A percentile compares a stretch with the other conserved stretches of the same genome.
Evolutionary conservation across 1,140 invertebrate species (phyloP).

Genomic region (Drosophila micromelanica): DNA sequence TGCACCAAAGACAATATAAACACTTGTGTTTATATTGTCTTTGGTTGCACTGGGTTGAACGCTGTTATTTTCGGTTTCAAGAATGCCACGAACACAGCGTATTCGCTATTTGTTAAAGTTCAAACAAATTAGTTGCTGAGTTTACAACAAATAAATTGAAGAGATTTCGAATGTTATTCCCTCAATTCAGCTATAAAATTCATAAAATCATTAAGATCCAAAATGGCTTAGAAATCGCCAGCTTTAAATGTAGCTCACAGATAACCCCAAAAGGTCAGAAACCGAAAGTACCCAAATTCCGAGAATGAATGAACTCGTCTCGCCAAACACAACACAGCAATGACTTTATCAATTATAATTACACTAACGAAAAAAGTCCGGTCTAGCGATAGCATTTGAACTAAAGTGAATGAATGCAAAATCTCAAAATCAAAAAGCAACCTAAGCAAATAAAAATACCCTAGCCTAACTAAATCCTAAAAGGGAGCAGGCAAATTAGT

Average conservation of each 20-base stretch:
- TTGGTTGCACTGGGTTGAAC: conserved; percentile 11
- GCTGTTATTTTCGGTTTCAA: conserved; percentile 37
- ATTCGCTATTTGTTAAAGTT: conserved; percentile 9
- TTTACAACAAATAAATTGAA: not conserved
- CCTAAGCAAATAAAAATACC: no score
- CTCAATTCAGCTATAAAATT: no score
- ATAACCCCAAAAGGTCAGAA: conserved; percentile 38
- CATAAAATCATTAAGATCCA: no score
- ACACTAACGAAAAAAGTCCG: conserved; percentile 10
- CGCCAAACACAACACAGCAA: conserved; percentile 6
- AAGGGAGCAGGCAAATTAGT: no score
- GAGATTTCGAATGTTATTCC: no score
- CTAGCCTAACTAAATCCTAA: no score
- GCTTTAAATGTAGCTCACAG: conserved; percentile 13
- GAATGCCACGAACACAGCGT: conserved; percentile 38
- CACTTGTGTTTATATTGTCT: no score
- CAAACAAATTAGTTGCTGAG: not conserved
- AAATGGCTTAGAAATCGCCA: not conserved
- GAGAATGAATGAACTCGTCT: conserved; percentile 2
- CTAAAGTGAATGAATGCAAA: conserved; percentile 22
- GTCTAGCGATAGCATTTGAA: conserved; percentile 42
- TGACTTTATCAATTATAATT: conserved; percentile 39
- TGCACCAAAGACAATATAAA: no score
- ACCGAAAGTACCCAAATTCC: conserved; percentile 35
- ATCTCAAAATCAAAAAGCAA: conserved; percentile 20